Evolutionary conservation across 2,113 vertebrate species (phyloP).

Genomic region (Tenebrosternarchus preto): DNA sequence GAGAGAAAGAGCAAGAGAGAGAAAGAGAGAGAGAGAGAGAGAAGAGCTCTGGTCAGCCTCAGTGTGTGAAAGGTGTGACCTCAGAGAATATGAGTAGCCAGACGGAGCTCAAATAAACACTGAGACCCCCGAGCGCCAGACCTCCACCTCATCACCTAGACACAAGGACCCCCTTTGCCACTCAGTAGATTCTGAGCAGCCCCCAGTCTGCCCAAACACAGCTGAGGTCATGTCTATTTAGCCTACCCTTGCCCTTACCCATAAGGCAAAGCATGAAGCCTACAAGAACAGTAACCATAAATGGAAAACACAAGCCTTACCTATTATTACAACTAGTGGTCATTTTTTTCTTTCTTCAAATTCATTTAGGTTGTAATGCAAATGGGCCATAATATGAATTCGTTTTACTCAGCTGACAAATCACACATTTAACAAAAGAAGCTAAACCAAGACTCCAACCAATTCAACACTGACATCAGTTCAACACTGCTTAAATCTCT

Average conservation of each 20-base stretch:
- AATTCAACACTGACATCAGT: background rate
- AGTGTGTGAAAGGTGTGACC: slow-evolving; percentile 46
- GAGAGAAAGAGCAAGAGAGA: background rate
- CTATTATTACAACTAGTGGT: background rate
- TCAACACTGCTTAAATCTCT: slow-evolving; percentile 12
- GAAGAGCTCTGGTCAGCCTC: slow-evolving; percentile 40
- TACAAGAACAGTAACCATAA: slow-evolving; percentile 14
- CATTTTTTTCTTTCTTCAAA: background rate
- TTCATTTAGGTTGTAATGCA: background rate
- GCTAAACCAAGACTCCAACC: background rate
- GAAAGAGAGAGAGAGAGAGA: background rate
- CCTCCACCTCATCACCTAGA: slow-evolving; percentile 49
- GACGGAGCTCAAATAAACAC: slow-evolving; percentile 54
- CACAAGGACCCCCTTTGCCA: slow-evolving; percentile 30
- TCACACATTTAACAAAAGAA: slow-evolving; percentile 17
- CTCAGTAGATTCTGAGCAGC: slow-evolving; percentile 25
- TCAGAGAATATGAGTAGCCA: slow-evolving; percentile 40
- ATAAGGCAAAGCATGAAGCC: slow-evolving; percentile 24
- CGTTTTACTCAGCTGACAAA: background rate
- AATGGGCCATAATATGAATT: background rate
- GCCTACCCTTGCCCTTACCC: background rate
- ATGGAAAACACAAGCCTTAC: slow-evolving; percentile 5
- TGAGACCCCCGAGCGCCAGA: slow-evolving; percentile 13
- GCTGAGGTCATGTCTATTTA: slow-evolving; percentile 36
- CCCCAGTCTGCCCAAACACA: slow-evolving; percentile 29